Percentiles rank a stretch among this genome's conserved stretches.
Evolutionary conservation across 2,888 invertebrate genomes (phyloP).

Genomic region (Siphlonurus alternatus): DNA sequence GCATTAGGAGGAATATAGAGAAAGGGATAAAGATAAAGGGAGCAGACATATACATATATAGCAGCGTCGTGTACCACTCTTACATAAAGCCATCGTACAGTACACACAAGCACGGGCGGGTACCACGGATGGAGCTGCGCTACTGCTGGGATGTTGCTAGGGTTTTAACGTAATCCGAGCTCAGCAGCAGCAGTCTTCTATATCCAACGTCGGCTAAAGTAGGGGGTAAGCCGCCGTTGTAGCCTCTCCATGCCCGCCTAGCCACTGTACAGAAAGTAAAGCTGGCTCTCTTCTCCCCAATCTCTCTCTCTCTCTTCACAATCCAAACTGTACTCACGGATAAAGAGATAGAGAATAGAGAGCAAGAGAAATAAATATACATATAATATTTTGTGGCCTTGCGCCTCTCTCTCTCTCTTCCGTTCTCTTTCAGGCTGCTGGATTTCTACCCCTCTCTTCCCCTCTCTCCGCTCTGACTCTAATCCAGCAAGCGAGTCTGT

Average conservation of each 20-base stretch:
- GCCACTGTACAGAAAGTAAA: too few relatives aligned
- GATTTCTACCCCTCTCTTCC: neutral
- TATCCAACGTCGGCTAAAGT: neutral
- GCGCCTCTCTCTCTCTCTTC: neutral
- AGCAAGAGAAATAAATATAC: too few relatives aligned
- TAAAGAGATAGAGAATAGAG: neutral
- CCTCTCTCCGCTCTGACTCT: neutral
- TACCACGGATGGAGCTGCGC: neutral
- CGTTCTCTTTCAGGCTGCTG: neutral
- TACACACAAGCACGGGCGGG: neutral
- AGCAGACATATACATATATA: too few relatives aligned
- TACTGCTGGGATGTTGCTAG: neutral
- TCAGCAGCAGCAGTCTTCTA: neutral
- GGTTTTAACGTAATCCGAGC: constrained; percentile 3
- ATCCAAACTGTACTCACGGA: neutral
- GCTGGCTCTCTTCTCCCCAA: neutral
- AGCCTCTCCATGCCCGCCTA: too few relatives aligned
- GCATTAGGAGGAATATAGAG: too few relatives aligned
- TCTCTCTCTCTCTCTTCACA: neutral
- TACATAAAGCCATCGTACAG: too few relatives aligned
- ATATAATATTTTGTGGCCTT: too few relatives aligned
- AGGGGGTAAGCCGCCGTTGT: neutral
- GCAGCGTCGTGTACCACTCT: too few relatives aligned
- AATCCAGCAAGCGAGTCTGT: neutral
- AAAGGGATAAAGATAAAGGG: too few relatives aligned